Conservation (phyloP, 2,888 invertebrate species). For the Celastrina argiolus region DNA sequence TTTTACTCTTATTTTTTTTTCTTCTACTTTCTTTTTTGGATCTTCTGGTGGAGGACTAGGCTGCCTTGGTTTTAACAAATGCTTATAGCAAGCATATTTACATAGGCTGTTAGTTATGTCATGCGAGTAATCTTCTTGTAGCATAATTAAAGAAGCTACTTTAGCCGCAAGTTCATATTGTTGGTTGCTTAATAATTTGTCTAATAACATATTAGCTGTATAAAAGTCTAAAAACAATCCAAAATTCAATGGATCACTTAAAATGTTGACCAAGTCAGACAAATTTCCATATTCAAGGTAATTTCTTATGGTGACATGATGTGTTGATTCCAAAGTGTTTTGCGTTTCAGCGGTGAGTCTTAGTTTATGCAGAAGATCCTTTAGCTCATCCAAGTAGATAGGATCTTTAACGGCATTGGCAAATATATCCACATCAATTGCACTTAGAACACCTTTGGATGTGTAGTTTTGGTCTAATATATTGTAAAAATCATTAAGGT, state of each 20-base stretch:
- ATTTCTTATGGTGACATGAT: conserved; percentile 86
- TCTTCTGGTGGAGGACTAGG: conserved; percentile 34
- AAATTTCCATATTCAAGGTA: conserved; percentile 74
- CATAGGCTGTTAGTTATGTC: conserved; percentile 82
- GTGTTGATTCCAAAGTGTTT: conserved; percentile 86
- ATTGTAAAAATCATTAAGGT: conserved; percentile 82
- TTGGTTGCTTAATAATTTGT: conserved; percentile 83
- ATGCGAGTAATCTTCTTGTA: conserved; percentile 91
- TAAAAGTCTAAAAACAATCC: conserved; percentile 94
- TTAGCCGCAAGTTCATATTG: conserved; percentile 85
- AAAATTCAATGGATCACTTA: conserved; percentile 90
- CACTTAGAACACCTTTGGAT: conserved; percentile 80
- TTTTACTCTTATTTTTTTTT: conserved; percentile 85
- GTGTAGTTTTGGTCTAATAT: conserved; percentile 83
- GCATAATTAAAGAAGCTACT: conserved; percentile 87
- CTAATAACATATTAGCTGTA: conserved; percentile 87
- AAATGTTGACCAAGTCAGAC: conserved; percentile 82
- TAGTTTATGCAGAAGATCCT: conserved; percentile 84
- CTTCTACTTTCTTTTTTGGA: conserved; percentile 68
- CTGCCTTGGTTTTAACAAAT: conserved; percentile 63
- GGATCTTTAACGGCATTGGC: conserved; percentile 81
- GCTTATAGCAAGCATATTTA: conserved; percentile 86
- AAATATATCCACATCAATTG: conserved; percentile 90
- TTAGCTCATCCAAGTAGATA: conserved; percentile 82
- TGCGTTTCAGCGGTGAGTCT: conserved; percentile 84